Evolutionary conservation across 2,888 invertebrate genomes (phyloP).

Genomic region (Netelia melanura): DNA sequence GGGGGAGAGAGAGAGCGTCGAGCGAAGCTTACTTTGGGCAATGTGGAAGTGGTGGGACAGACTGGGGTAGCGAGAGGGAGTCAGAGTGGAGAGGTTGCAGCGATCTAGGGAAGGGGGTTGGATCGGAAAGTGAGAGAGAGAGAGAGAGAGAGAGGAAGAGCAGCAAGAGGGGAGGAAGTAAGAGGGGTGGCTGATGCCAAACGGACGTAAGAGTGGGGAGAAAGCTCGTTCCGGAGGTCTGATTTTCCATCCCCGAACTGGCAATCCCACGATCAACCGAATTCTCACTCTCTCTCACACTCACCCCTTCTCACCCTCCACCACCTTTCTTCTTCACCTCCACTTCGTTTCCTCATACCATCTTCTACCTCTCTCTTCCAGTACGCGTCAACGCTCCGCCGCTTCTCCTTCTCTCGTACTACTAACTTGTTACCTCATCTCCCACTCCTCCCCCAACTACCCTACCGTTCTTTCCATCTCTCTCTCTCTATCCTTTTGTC

Average conservation of each 20-base stretch:
- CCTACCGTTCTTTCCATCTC: background rate
- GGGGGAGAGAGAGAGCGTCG: slow-evolving; percentile 6
- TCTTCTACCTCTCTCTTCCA: slow-evolving; percentile 1
- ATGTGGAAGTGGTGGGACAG: slow-evolving; percentile 27
- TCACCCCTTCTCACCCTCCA: background rate
- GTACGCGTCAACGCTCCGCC: slow-evolving; percentile 27
- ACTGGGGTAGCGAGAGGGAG: slow-evolving; percentile 18
- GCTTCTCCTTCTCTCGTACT: slow-evolving; percentile 21
- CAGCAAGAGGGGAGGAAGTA: slow-evolving; percentile 22
- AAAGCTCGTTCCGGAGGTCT: slow-evolving; percentile 55
- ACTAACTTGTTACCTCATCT: slow-evolving; percentile 31
- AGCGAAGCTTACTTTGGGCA: slow-evolving; percentile 21
- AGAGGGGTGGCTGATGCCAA: slow-evolving; percentile 38
- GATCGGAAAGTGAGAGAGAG: slow-evolving; percentile 39
- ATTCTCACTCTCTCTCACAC: slow-evolving; percentile 13
- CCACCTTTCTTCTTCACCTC: background rate
- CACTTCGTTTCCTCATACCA: background rate
- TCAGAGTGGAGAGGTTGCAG: background rate
- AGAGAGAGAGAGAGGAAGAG: slow-evolving; percentile 27
- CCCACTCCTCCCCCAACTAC: too few species aligned
- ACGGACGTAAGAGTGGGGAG: slow-evolving; percentile 59
- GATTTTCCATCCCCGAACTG: slow-evolving; percentile 63
- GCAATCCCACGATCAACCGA: slow-evolving; percentile 49
- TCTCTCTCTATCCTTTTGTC: background rate
- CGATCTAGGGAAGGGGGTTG: background rate